Base-by-base conservation (phyloP, 2,797 vertebrate species). In the Xyrichtys novacula region DNA sequence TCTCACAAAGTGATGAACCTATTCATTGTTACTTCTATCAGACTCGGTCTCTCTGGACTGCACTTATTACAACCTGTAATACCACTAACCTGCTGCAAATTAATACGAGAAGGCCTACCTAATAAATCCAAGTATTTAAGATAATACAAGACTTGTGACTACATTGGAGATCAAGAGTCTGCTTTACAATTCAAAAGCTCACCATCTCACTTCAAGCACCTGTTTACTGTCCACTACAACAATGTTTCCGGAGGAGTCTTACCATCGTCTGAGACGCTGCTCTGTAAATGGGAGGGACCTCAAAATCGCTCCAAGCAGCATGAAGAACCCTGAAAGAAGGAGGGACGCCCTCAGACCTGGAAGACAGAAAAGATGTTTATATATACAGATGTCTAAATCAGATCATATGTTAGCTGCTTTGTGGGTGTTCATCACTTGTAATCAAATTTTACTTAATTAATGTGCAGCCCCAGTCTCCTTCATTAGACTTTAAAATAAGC, bases 321-420 rank as follows among this genome's bases (percentile, higher is more conserved):
- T 98, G 46, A 99, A 90, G 64, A 96, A 94, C 7, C 94, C 93
- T 0, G 97, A 95, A 62, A 99, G 92, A 44, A 99, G 92, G 65
- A 99, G 95, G 9, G 97, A 97, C 0, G 94, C 83, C 49, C 98
- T 93, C 74, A 99, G 90, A 87, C 98, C 98, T 99, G 89, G 23
- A 68, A 57, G 7, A 76, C 36, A 80, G 3, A 48, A 12, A 38
- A 78, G 0, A 36, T 10, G 1, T 3, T 9, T 7, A 28, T 34
- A 39, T 54, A 3, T 7, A 7, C 4, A 43, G 25, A 42, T 7
- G 9, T 5, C 7, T 11, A 12, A 12, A 34, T 1, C 31, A 8
- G 7, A 32, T 8, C 31, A 32, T 2, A 8, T 32, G 31, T 32
- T 32, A 3, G 11, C 7, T 32, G n/a, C n/a, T n/a, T n/a, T n/a